Base-by-base conservation (phyloP, 2,797 vertebrate genomes). In the Poliocrania exsul region DNA sequence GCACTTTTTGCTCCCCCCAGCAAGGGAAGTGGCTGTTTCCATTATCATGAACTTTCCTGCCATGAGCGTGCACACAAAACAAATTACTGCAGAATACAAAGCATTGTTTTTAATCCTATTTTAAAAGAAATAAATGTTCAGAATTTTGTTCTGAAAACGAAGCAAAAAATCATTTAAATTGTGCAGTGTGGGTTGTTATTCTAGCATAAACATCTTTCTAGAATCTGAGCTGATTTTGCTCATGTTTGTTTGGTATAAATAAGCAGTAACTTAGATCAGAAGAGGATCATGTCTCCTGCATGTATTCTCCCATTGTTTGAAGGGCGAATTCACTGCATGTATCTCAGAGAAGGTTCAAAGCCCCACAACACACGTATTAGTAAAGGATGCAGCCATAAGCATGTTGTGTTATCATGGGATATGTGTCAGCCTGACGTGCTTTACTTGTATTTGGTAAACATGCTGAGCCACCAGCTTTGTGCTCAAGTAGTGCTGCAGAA, bases 391-490 rank as follows among this genome's bases (percentile, higher is more conserved):
- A 75, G 64, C n/a, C 53, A 18, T 46, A 53, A 62, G 67, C 24
- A 61, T 61, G 54, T 37, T 69, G 67, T 90, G 67, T 53, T 44
- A 6, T 38, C 42, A 33, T 40, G 75, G 88, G 79, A 10, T 56
- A 44, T 0, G 8, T 46, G 10, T 66, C 37, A 73, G 73, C 53
- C 67, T 57, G 67, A 15, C 2, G 7, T 38, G 74, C 51, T 91
- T 66, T 57, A 38, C 42, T 40, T 73, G 90, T 57, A 5, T 44
- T 21, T 44, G 74, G 38, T 57, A 61, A 83, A 20, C 67, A 18
- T 0, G 3, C 46, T 31, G 95, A 81, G 50, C 86, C 47, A 1
- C 58, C 2, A 5, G 4, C 51, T 44, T 23, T 0, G 2, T n/a
- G 57, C 93, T 73, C 71, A 58, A n/a, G 86, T n/a, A 80, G 91